These are phyloP conservation scores for Idaea straminata DNA, from an alignment of 2,888 invertebrate species.

Conservation along the genomic window DNA sequence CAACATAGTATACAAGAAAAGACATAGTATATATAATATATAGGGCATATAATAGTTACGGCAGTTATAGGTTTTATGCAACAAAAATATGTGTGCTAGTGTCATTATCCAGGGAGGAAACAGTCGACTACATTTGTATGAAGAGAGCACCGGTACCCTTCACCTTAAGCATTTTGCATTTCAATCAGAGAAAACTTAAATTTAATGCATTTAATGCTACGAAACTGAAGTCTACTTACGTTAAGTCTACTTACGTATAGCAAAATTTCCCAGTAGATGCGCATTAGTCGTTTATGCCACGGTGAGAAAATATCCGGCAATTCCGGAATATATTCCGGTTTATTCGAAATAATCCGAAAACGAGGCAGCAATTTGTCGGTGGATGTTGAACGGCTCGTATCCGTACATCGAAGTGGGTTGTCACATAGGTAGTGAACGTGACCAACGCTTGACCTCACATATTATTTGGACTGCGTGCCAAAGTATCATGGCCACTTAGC, in stretches of 20 bases:
- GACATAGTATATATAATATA: too few relatives aligned
- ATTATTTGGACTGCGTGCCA: background rate
- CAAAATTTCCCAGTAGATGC: constrained; percentile 19
- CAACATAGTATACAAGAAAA: too few relatives aligned
- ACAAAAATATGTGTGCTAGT: too few relatives aligned
- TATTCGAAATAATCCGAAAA: constrained; percentile 48
- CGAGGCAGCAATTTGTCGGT: constrained; percentile 45
- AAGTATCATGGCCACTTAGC: background rate
- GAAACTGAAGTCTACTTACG: background rate
- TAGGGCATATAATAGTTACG: too few relatives aligned
- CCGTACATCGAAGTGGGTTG: constrained; percentile 34
- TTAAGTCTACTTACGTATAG: background rate
- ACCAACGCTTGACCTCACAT: constrained; percentile 18
- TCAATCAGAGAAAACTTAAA: too few relatives aligned
- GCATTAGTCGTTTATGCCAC: constrained; percentile 35
- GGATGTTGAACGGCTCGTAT: constrained; percentile 31
- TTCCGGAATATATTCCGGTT: constrained; percentile 47
- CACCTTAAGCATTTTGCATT: background rate
- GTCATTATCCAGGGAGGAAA: too few relatives aligned
- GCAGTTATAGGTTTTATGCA: too few relatives aligned
- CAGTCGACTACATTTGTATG: too few relatives aligned
- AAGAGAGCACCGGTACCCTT: too few relatives aligned
- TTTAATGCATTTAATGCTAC: background rate
- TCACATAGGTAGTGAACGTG: constrained; percentile 31
- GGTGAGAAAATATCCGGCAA: constrained; percentile 44